Base-by-base conservation (phyloP, 2,888 invertebrate species). In the Parnassius mnemosyne region DNA sequence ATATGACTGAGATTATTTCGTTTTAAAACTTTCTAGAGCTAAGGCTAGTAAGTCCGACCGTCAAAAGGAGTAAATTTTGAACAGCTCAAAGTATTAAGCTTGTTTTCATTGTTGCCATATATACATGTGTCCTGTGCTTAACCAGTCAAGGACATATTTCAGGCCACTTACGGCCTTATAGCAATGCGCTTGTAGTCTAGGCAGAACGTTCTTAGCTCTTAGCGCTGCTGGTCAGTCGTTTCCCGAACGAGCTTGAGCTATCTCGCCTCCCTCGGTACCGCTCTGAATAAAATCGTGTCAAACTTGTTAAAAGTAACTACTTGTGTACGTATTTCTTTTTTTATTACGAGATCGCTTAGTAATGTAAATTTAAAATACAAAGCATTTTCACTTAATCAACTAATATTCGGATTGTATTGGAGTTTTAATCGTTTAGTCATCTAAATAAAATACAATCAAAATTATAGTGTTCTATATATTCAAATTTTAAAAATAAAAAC, bases 141-240 rank as follows among this genome's bases (percentile, higher is more conserved):
- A 41, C 7, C 10, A 13, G 44, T 44, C 42, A 60, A 53, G 42
- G 54, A 49, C 41, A 50, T 34, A 11, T 51, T 44, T 7, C 13
- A 41, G 49, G 42, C 49, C 12, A 20, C 10, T 20, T 46, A 10
- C 13, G 25, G 20, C 43, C 41, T 3, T 43, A 57, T 10, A 10
- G 52, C 53, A 46, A 46, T 58, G 58, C 58, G 58, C 58, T 58
- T 34, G 49, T 49, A 9, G 44, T 13, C 41, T 53, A 46, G 49
- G 44, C 50, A 42, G 55, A 5, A 47, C 11, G 49, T 41, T 43
- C 41, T 57, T 16, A 9, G 20, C 42, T 16, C 16, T 16, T 16
- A 16, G 16, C 16, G 16, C 16, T 16, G 42, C 47, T 13, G 54
- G n/a, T 50, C 60, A 53, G 60, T 60, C 54, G 16, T 12, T 25